Conservation (phyloP, 1,140 invertebrate genomes). For the Oryzaephilus surinamensis region DNA sequence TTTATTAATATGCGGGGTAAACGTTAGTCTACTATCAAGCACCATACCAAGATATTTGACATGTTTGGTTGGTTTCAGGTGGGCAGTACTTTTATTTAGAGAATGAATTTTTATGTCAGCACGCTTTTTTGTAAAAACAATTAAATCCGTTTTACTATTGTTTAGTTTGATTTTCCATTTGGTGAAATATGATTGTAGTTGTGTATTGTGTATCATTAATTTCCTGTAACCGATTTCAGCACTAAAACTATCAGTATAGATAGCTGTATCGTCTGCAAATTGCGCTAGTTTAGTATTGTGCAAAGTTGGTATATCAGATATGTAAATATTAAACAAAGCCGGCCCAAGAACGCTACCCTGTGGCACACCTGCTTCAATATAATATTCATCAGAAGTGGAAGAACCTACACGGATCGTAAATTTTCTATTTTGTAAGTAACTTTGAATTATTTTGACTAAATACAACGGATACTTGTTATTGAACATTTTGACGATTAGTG, state of each 20-base stretch:
- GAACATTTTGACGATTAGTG: slow-evolving; percentile 16
- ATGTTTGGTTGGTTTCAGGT: neutral
- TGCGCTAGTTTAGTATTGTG: slow-evolving; percentile 5
- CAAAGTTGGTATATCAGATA: slow-evolving; percentile 6
- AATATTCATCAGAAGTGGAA: neutral
- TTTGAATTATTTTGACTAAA: neutral
- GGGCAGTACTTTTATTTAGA: too few species aligned
- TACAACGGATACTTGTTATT: neutral
- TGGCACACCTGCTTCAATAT: slow-evolving; percentile 9
- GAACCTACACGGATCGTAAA: neutral
- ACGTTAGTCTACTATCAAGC: neutral
- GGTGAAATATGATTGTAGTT: slow-evolving; percentile 17
- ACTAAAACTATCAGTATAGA: slow-evolving; percentile 3
- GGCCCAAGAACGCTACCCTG: slow-evolving; percentile 10
- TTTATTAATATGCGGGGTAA: neutral
- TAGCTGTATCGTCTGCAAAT: slow-evolving; percentile 25
- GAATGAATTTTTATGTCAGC: too few species aligned
- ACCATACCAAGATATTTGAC: slow-evolving; percentile 1
- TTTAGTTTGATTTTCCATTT: slow-evolving; percentile 18
- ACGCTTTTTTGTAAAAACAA: neutral
- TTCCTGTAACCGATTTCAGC: neutral
- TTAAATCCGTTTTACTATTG: slow-evolving; percentile 2
- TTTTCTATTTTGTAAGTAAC: slow-evolving; percentile 1
- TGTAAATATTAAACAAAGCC: slow-evolving; percentile 9
- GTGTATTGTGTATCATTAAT: neutral